Percentiles rank a stretch among this genome's conserved stretches.
phyloP scores from a whole-genome alignment of 2,113 vertebrate species.

The Paramormyrops kingsleyae region DNA sequence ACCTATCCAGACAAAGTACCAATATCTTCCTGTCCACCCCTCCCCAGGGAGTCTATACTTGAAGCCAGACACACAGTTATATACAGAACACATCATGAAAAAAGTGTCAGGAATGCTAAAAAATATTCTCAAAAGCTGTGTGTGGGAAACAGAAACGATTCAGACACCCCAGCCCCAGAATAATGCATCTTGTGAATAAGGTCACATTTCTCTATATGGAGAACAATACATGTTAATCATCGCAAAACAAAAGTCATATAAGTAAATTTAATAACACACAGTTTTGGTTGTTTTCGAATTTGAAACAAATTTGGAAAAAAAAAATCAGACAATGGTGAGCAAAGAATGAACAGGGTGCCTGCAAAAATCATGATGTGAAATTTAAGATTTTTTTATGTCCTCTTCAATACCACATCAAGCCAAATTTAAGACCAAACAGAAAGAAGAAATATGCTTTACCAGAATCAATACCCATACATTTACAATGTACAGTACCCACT shows the following conservation, averaged over 20 bases:
- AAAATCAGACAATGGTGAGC: background rate
- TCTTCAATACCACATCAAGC: background rate
- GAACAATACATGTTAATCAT: background rate
- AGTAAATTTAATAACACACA: background rate
- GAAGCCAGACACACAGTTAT: background rate
- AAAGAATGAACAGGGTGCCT: background rate
- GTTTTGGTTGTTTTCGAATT: background rate
- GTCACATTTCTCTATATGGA: background rate
- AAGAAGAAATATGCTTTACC: background rate
- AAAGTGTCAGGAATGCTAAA: background rate
- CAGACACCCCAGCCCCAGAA: background rate
- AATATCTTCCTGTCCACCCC: background rate
- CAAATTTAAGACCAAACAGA: background rate
- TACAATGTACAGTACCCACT: background rate
- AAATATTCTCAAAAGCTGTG: background rate
- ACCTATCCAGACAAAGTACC: background rate
- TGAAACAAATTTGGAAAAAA: background rate
- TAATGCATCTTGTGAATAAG: background rate
- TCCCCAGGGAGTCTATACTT: background rate
- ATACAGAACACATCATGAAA: background rate
- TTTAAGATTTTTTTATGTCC: background rate
- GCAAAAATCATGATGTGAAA: background rate
- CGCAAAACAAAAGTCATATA: background rate
- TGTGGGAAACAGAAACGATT: background rate
- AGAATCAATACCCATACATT: background rate